Conservation (phyloP, 2,797 vertebrate genomes). For the Ceryle rudis region DNA sequence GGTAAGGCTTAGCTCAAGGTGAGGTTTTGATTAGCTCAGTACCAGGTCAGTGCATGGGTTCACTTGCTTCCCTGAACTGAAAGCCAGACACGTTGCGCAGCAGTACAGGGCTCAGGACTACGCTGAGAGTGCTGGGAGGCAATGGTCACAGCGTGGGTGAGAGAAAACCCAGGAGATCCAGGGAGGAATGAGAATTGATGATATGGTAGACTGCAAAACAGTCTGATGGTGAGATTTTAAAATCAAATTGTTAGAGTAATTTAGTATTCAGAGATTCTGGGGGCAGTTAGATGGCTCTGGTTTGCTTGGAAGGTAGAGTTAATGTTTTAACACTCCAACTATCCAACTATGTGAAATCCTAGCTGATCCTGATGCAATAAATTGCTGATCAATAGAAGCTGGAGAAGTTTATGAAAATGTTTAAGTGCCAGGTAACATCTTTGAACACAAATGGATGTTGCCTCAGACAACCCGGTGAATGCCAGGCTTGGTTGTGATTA, state of each 20-base stretch:
- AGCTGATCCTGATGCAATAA: neutral
- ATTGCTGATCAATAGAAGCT: neutral
- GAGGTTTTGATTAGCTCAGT: neutral
- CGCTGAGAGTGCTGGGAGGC: neutral
- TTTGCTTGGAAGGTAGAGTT: neutral
- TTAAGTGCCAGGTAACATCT: neutral
- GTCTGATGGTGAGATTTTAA: neutral
- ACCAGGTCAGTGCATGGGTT: neutral
- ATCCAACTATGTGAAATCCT: neutral
- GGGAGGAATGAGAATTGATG: neutral
- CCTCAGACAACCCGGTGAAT: neutral
- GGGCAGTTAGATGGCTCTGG: neutral
- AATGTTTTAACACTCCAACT: neutral
- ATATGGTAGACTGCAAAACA: neutral
- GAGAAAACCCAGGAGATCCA: neutral
- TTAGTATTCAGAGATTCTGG: neutral
- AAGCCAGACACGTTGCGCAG: neutral
- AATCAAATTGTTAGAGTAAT: neutral
- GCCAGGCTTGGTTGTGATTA: neutral
- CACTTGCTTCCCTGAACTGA: neutral
- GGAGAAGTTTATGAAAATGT: neutral
- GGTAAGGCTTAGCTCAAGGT: neutral
- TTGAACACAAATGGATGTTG: neutral
- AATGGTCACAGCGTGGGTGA: rapidly evolving
- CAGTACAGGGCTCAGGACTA: neutral